A percentile compares a stretch with the other conserved stretches of the same genome.
phyloP scores from a whole-genome alignment of 2,113 vertebrate genomes.

The Panthera leo region DNA sequence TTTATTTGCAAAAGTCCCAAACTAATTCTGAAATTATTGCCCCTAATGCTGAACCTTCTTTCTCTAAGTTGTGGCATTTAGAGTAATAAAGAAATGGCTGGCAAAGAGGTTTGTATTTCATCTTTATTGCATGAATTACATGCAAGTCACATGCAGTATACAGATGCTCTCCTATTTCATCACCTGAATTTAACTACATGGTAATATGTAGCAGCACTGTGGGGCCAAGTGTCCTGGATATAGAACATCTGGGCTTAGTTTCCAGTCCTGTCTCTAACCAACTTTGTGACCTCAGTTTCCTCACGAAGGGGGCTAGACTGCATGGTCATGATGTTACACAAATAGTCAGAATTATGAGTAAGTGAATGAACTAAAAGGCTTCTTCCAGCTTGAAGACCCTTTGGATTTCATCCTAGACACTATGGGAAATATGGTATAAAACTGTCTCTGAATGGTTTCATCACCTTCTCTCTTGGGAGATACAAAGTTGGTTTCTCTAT shows the following conservation, averaged over 20 bases:
- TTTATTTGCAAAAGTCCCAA: constrained; percentile 21
- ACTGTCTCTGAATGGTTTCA: background rate
- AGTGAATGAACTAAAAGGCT: background rate
- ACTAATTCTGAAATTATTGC: constrained; percentile 22
- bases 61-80: constrained; percentile 14
- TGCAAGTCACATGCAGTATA: constrained; percentile 47
- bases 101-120: constrained; percentile 24
- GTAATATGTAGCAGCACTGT: background rate
- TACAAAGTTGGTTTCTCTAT: background rate
- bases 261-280: background rate
- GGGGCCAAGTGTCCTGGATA: constrained; percentile 19
- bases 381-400: background rate
- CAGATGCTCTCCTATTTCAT: constrained; percentile 53
- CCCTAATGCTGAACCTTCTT: background rate
- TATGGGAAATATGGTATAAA: background rate
- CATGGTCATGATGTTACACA: background rate
- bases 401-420: background rate
- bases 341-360: background rate
- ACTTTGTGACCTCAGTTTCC: background rate
- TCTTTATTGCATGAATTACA: constrained; percentile 46
- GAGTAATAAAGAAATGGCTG: constrained; percentile 7
- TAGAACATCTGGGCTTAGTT: constrained; percentile 34
- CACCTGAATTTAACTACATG: constrained; percentile 15
- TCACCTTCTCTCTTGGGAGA: background rate
- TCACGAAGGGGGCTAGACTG: background rate